Conservation (phyloP, 35 echinoderm and acorn worm species). For the Apostichopus californicus region DNA sequence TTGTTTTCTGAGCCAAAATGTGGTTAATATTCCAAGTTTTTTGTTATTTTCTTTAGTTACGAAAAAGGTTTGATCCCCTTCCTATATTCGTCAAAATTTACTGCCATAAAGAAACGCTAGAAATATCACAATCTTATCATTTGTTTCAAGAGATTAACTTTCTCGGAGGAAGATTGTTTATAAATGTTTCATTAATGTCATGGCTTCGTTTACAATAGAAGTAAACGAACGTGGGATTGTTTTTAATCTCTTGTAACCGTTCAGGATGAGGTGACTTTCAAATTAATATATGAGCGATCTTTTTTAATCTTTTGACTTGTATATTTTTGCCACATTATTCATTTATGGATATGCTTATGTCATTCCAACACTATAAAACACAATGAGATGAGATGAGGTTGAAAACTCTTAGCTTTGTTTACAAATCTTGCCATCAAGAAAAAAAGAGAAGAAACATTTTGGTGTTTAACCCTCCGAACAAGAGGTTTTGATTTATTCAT, state of each 20-base stretch:
- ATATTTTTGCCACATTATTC: background rate
- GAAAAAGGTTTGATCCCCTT: background rate
- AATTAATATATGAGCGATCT: slow-evolving; percentile 10
- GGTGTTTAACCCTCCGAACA: slow-evolving; percentile 20
- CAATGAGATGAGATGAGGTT: slow-evolving; percentile 7
- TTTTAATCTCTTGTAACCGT: background rate
- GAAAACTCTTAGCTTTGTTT: background rate
- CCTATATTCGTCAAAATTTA: background rate
- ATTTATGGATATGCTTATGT: background rate
- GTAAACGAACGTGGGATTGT: background rate
- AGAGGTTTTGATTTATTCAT: slow-evolving; percentile 38
- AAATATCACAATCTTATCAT: background rate
- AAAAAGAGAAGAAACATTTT: background rate
- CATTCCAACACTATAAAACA: background rate
- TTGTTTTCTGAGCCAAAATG: too few species aligned
- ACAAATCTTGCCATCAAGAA: background rate
- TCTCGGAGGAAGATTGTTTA: background rate
- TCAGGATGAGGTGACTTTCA: background rate
- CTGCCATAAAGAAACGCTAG: background rate
- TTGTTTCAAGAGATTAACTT: background rate
- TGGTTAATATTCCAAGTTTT: too few species aligned
- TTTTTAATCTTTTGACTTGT: background rate
- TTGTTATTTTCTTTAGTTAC: background rate
- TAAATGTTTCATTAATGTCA: slow-evolving; percentile 19
- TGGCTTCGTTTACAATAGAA: background rate